A percentile compares a stretch with the other conserved stretches of the same genome.
phyloP scores from a whole-genome alignment of 2,797 vertebrate species.

The Galagoides demidoff region DNA sequence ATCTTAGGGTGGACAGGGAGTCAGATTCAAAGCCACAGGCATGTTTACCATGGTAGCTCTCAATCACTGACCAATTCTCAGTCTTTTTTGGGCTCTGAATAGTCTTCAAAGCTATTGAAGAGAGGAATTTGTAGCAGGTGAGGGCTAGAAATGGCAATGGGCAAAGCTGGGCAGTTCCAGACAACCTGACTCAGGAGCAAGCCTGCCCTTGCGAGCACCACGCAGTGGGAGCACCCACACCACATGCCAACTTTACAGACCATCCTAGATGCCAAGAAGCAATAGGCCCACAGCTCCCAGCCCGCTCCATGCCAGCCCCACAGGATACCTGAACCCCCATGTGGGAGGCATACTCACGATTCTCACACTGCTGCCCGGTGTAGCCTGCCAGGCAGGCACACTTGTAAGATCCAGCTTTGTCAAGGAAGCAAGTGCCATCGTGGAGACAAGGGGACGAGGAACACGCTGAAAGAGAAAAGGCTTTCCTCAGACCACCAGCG shows the following conservation, averaged over 20 bases:
- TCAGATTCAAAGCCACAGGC: neutral
- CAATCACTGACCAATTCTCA: neutral
- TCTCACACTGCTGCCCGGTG: slow-evolving; percentile 95
- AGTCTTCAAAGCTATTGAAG: neutral
- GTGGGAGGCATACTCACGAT: slow-evolving; percentile 90
- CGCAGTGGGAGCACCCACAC: neutral
- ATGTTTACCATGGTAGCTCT: neutral
- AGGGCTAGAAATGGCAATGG: neutral
- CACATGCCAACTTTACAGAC: neutral
- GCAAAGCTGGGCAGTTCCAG: neutral
- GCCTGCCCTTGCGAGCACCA: neutral
- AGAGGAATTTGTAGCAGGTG: neutral
- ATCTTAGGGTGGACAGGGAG: neutral
- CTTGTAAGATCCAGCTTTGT: slow-evolving; percentile 90
- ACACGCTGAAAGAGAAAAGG: slow-evolving; percentile 90
- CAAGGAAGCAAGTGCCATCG: slow-evolving; percentile 95
- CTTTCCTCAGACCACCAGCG: neutral
- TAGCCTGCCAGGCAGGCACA: slow-evolving; percentile 98
- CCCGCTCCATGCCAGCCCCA: neutral
- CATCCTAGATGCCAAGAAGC: neutral
- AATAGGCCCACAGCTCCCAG: neutral
- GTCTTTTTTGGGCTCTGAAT: neutral
- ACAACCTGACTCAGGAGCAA: neutral
- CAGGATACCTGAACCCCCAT: fast-evolving
- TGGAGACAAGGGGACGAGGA: slow-evolving; percentile 96